These are phyloP conservation scores for Orycteropus afer DNA, from an alignment of 2,113 vertebrate genomes.

Conservation along the genomic window DNA sequence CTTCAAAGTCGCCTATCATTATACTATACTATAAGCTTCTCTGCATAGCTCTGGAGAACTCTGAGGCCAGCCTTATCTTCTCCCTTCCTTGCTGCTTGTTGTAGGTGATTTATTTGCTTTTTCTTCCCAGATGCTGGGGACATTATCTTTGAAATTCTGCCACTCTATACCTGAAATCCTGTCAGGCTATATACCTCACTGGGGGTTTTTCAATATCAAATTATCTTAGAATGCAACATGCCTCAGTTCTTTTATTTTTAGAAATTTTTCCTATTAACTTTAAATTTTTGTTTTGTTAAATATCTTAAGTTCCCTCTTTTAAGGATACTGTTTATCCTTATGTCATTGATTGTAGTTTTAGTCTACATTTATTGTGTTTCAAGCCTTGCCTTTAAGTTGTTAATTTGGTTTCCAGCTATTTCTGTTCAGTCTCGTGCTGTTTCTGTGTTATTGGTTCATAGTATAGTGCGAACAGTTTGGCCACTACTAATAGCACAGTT, in stretches of 20 bases:
- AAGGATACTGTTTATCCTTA: neutral
- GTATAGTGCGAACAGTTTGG: neutral
- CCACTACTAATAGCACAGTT: neutral
- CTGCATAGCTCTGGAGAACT: neutral
- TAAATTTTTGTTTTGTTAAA: neutral
- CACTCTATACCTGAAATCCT: too few relatives aligned
- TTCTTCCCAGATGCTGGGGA: neutral
- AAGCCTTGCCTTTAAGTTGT: neutral
- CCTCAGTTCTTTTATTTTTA: neutral
- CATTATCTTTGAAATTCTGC: neutral
- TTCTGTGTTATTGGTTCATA: neutral
- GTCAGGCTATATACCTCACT: neutral
- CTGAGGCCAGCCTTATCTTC: neutral
- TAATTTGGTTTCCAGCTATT: neutral
- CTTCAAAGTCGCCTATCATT: neutral
- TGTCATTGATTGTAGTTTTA: neutral
- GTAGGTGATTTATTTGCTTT: neutral
- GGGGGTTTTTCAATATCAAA: neutral
- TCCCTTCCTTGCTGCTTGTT: neutral
- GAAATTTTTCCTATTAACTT: too few relatives aligned
- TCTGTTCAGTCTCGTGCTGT: neutral
- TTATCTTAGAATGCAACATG: neutral
- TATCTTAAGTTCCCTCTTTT: neutral
- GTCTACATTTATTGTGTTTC: neutral
- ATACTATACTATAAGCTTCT: neutral